A percentile compares a stretch with the other conserved stretches of the same genome.
These are phyloP conservation scores for Tridacna gigas DNA, from an alignment of 2,888 invertebrate genomes.

Conservation along the genomic window DNA sequence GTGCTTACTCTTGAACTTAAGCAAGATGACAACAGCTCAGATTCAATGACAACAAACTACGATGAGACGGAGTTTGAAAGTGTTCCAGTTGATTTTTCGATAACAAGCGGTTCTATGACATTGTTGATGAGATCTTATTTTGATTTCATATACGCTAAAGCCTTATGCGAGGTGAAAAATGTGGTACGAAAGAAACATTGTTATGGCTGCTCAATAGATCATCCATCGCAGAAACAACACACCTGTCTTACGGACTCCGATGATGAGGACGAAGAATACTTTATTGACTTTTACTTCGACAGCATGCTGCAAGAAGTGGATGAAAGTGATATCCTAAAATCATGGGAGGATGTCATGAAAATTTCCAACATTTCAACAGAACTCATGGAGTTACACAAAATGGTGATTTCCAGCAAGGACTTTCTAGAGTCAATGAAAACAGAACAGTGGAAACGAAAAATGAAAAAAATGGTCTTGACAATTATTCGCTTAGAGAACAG, in stretches of 20 bases:
- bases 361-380: slow-evolving; percentile 29
- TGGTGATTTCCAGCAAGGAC: slow-evolving; percentile 30
- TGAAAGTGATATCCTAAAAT: slow-evolving; percentile 26
- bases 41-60: slow-evolving; percentile 29
- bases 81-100: slow-evolving; percentile 18
- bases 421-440: slow-evolving; percentile 43
- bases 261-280: slow-evolving; percentile 26
- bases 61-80: slow-evolving; percentile 21
- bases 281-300: slow-evolving; percentile 37
- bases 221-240: slow-evolving; percentile 46
- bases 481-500: slow-evolving; percentile 30
- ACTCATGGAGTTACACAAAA: slow-evolving; percentile 33
- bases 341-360: slow-evolving; percentile 33
- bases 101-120: neutral
- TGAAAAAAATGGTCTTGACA: slow-evolving; percentile 34
- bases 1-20: slow-evolving; percentile 1
- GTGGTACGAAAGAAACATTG: slow-evolving; percentile 24
- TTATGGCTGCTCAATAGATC: slow-evolving; percentile 31
- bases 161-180: slow-evolving; percentile 25
- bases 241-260: slow-evolving; percentile 19
- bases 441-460: slow-evolving; percentile 37
- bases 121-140: slow-evolving; percentile 36
- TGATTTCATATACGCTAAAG: slow-evolving; percentile 45
- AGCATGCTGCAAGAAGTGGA: slow-evolving; percentile 34
- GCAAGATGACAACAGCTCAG: slow-evolving; percentile 16